A percentile compares a stretch with the other conserved stretches of the same genome.
Conservation (phyloP, 2,888 invertebrate genomes). For the Drosophila nr. medialis region DNA sequence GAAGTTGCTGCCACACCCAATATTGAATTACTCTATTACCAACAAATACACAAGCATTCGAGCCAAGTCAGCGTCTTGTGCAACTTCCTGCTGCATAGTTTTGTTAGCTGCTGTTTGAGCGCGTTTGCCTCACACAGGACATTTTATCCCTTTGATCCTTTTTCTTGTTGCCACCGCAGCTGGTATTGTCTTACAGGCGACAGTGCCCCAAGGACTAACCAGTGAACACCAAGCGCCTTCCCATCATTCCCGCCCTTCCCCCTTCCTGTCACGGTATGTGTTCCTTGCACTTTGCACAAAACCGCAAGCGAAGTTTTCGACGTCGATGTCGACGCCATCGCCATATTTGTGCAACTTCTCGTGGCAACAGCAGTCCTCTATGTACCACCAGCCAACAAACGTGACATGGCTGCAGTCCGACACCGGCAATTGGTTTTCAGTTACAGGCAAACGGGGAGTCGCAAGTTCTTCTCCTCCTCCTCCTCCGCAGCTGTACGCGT, state of each 20-base stretch:
- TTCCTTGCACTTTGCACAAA: conserved; percentile 21
- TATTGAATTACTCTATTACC: conserved; percentile 72
- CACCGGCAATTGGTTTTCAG: conserved; percentile 68
- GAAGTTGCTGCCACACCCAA: conserved; percentile 61
- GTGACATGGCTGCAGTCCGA: conserved; percentile 63
- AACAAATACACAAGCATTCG: conserved; percentile 21
- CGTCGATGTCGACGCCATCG: conserved; percentile 25
- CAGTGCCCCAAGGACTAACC: conserved; percentile 2
- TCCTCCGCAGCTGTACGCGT: neutral
- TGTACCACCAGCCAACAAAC: conserved; percentile 35
- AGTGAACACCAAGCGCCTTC: neutral
- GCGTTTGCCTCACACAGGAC: conserved; percentile 34
- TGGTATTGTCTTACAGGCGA: conserved; percentile 66
- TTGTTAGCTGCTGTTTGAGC: conserved; percentile 11
- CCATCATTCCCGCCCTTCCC: neutral
- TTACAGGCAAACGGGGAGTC: conserved; percentile 40
- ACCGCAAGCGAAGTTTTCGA: conserved; percentile 43
- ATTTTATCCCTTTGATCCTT: conserved; percentile 71
- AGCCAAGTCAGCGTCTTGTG: conserved; percentile 37
- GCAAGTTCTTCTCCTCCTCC: neutral
- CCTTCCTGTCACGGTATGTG: neutral
- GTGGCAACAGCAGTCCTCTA: conserved; percentile 1
- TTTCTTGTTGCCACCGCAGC: conserved; percentile 69
- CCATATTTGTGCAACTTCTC: conserved; percentile 28
- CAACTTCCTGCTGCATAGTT: conserved; percentile 53